Base-by-base conservation (phyloP, 2,888 invertebrate genomes). In the Oxyteleia sp. region DNA sequence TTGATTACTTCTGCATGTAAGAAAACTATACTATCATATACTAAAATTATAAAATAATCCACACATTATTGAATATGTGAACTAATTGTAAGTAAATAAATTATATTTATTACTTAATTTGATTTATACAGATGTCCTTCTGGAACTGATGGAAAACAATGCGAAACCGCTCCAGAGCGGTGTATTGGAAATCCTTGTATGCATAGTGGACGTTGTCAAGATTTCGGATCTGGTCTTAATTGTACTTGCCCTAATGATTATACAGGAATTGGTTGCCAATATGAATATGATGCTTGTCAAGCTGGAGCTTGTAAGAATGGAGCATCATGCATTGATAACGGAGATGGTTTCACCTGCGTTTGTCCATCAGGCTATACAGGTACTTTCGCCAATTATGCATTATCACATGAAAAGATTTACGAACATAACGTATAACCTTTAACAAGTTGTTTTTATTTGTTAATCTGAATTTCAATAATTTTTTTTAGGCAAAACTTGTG, bases 121-220 rank as follows among this genome's bases (percentile, higher is more conserved):
- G n/a, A n/a, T n/a, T 26, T 26, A 43, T 78, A 41, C 88, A 97
- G 96, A 7, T 98, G 98, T 90, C 98, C 98, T 51, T 98, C 97
- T 84, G 98, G 99, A 88, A 99, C 98, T 0, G 98, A 98, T 90
- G 99, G 99, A 8, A 98, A 99, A 93, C 97, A 98, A 92, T 99
- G 99, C 93, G 98, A 99, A 94, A 98, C 98, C 0, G 98, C 99
- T 0, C 99, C 99, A 2, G 98, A 99, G 93, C 95, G 99, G 85
- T 98, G 98, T 92, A 97, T 98, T 80, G 98, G 98, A 23, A 96
- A 96, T 89, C 96, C 96, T 0, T 99, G 99, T 92, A 98, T 98
- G 97, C 98, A 99, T 90, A 98, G 97, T 51, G 99, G 99, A 64
- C 97, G 97, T 91, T 99, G 99, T 89, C 98, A 98, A 94, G 99